Evolutionary conservation across 2,797 vertebrate species (phyloP), one percentile per base, ranked within the genome.

Genomic region (Synaphobranchus kaupii): DNA sequence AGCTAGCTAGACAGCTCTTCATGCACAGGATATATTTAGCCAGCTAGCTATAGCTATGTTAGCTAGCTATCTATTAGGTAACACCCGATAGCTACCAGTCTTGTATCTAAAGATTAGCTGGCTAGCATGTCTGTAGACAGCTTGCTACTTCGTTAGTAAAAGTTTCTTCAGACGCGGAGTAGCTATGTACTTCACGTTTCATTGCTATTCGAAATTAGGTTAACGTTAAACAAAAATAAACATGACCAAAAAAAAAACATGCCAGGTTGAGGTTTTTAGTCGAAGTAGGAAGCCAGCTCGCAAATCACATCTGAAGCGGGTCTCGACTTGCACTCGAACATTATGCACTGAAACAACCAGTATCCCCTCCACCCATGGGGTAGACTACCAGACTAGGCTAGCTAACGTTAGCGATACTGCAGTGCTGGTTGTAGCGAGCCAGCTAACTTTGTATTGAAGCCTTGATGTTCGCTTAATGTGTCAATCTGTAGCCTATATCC

Each of bases 1-100:
- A 44, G 73, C 73, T 78, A 86, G 76, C 88, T 83, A 66, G 58
- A 89, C 86, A 47, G 93, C 63, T 68, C n/a, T 68, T 39, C 39
- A 2, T 39, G 39, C 39, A 39, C 39, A 39, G 39, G 1, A 39
- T 39, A 39, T 39, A 39, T 39, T 39, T 39, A 39, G 3, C 39
- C 39, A 1, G 39, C 39, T 39, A 39, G 39, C 39, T 39, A n/a
- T n/a, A n/a, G n/a, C n/a, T n/a, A n/a, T n/a, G n/a, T n/a, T n/a
- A n/a, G 91, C 92, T 91, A 91, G 47, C 86, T 12, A 66, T 86
- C 34, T 48, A 50, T 81, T n/a, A 81, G 78, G 78, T 47, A 81
- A 81, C 78, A 81, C 78, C 78, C 78, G 78, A 48, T 10, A 48
- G 4, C 73, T 0, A 22, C 58, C 63, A 48, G 44, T 48, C 78